Evolutionary conservation across 2,888 invertebrate species (phyloP).

Genomic region (Athetis lepigone): DNA sequence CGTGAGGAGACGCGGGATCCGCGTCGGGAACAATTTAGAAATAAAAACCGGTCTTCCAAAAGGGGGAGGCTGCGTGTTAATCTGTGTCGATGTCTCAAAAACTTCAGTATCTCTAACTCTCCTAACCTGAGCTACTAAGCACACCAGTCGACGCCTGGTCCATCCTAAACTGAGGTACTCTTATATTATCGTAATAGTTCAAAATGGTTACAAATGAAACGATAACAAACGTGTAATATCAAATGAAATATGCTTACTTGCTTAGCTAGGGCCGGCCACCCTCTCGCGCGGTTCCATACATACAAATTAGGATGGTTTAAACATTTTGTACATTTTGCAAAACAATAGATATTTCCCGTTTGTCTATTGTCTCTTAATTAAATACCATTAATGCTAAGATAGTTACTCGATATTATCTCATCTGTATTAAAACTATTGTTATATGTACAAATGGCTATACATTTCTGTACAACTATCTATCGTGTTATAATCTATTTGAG

Average conservation of each 20-base stretch:
- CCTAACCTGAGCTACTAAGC: slow-evolving; percentile 86
- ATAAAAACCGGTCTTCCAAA: slow-evolving; percentile 77
- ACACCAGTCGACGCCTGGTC: slow-evolving; percentile 90
- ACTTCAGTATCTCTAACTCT: slow-evolving; percentile 81
- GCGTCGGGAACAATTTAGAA: slow-evolving; percentile 76
- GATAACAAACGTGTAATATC: slow-evolving; percentile 89
- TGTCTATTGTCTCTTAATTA: slow-evolving; percentile 87
- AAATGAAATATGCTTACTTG: slow-evolving; percentile 90
- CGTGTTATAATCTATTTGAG: slow-evolving; percentile 82
- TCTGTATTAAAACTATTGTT: slow-evolving; percentile 89
- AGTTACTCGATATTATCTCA: slow-evolving; percentile 82
- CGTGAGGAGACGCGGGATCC: slow-evolving; percentile 61
- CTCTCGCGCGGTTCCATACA: slow-evolving; percentile 79
- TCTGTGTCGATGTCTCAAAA: slow-evolving; percentile 86
- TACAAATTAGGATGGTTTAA: slow-evolving; percentile 85
- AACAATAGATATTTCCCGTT: slow-evolving; percentile 82
- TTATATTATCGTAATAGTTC: slow-evolving; percentile 89
- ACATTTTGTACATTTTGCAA: slow-evolving; percentile 84
- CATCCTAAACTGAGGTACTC: slow-evolving; percentile 90
- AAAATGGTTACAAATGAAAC: slow-evolving; percentile 90
- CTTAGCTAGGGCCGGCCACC: slow-evolving; percentile 88
- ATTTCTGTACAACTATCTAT: slow-evolving; percentile 89
- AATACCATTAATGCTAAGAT: slow-evolving; percentile 88
- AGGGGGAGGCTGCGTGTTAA: slow-evolving; percentile 83
- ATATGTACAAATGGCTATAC: slow-evolving; percentile 87